phyloP scores from a whole-genome alignment of 2,888 invertebrate species.

The Troides oblongomaculatus region DNA sequence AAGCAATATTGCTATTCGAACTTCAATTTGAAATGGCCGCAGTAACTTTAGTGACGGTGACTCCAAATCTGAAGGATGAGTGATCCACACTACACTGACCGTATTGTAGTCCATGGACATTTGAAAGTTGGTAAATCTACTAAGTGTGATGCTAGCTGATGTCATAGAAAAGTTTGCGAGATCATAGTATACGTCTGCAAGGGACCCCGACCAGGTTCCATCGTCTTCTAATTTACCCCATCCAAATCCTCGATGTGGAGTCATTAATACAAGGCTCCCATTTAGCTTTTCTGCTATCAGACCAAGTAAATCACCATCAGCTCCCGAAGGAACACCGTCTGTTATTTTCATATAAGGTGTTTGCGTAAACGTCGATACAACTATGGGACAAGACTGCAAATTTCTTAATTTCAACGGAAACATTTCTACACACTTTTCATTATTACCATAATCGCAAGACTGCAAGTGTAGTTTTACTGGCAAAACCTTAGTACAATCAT shows the following conservation, averaged over 20 bases:
- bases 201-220: conserved; percentile 63
- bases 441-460: conserved; percentile 31
- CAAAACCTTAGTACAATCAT: conserved; percentile 46
- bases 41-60: conserved; percentile 59
- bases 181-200: conserved; percentile 57
- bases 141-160: conserved; percentile 53
- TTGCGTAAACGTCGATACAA: conserved; percentile 59
- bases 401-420: conserved; percentile 55
- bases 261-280: conserved; percentile 51
- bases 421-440: conserved; percentile 36
- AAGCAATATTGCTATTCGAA: conserved; percentile 46
- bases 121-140: conserved; percentile 54
- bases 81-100: conserved; percentile 53
- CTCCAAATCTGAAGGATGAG: conserved; percentile 49
- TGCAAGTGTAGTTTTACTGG: conserved; percentile 45
- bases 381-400: conserved; percentile 53
- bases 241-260: conserved; percentile 51
- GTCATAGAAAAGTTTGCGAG: conserved; percentile 67
- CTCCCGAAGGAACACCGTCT: conserved; percentile 49
- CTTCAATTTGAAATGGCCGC: conserved; percentile 49
- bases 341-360: conserved; percentile 55
- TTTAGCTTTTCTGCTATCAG: conserved; percentile 55
- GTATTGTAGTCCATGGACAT: conserved; percentile 52
- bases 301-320: conserved; percentile 58
- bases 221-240: conserved; percentile 57